phyloP scores from a whole-genome alignment of 1,140 invertebrate genomes.

The Achroia grisella region DNA sequence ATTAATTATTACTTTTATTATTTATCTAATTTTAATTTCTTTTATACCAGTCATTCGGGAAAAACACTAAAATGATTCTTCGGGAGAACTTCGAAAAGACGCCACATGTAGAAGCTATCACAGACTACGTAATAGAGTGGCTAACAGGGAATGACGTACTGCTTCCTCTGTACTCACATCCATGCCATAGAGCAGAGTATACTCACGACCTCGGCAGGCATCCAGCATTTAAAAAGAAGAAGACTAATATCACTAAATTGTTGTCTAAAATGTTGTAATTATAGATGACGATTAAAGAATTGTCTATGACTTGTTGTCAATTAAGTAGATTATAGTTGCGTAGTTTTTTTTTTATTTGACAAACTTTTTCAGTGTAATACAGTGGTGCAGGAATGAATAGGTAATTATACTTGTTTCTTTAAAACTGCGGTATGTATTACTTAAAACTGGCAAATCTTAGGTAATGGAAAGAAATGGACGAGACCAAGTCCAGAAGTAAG shows the following conservation, averaged over 20 bases:
- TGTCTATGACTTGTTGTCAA: not conserved
- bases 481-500: too few relatives aligned
- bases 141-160: constrained; percentile 42
- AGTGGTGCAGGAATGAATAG: too few relatives aligned
- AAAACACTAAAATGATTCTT: constrained; percentile 19
- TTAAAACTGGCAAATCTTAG: too few relatives aligned
- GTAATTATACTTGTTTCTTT: too few relatives aligned
- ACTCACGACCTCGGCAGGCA: constrained; percentile 20
- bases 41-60: constrained; percentile 18
- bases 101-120: constrained; percentile 40
- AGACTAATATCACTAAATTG: constrained; percentile 23
- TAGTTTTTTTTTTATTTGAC: too few relatives aligned
- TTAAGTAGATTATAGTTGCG: too few relatives aligned
- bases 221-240: constrained; percentile 31
- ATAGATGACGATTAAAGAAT: not conserved
- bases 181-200: constrained; percentile 20
- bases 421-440: too few relatives aligned
- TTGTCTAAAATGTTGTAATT: constrained; percentile 26
- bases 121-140: constrained; percentile 54
- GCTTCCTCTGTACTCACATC: constrained; percentile 47
- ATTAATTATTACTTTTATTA: not conserved
- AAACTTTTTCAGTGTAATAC: too few relatives aligned
- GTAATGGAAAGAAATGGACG: too few relatives aligned
- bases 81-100: constrained; percentile 42
- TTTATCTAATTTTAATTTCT: too few relatives aligned